These are phyloP conservation scores for Prionace glauca DNA, from an alignment of 2,797 vertebrate genomes.

Conservation along the genomic window DNA sequence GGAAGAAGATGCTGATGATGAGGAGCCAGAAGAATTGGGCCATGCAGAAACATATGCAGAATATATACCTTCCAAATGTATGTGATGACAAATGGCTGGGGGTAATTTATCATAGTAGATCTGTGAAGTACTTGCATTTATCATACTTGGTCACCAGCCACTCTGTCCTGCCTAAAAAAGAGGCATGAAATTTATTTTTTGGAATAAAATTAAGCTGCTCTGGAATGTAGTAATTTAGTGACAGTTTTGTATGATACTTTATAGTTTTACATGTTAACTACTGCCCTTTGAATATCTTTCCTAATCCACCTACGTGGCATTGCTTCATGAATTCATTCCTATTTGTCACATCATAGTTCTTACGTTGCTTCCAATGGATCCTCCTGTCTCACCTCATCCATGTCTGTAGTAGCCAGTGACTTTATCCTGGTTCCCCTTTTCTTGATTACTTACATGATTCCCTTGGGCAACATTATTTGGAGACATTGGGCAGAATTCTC, in stretches of 20 bases:
- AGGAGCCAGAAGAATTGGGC: conserved; percentile 86
- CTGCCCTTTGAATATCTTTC: not conserved
- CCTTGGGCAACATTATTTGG: not conserved
- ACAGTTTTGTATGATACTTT: not conserved
- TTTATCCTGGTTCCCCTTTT: not conserved
- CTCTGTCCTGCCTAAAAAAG: no score
- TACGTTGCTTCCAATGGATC: not conserved
- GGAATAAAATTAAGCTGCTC: not conserved
- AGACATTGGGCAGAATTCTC: no score
- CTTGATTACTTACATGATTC: not conserved
- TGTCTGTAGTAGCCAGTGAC: not conserved
- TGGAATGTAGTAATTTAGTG: not conserved
- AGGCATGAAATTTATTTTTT: not conserved
- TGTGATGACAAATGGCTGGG: conserved; percentile 43
- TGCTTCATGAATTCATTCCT: not conserved
- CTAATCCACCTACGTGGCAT: not conserved
- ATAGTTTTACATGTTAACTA: not conserved
- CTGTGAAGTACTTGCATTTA: not conserved
- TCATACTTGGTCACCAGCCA: not conserved
- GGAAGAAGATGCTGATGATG: conserved; percentile 82
- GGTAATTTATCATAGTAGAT: not conserved
- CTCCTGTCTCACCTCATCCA: not conserved
- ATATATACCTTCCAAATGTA: conserved; percentile 92
- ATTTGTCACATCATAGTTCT: not conserved
- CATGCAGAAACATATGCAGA: conserved; percentile 93